A percentile compares a stretch with the other conserved stretches of the same genome.
Conservation (phyloP, 2,888 invertebrate genomes). For the Apotomis capreana region DNA sequence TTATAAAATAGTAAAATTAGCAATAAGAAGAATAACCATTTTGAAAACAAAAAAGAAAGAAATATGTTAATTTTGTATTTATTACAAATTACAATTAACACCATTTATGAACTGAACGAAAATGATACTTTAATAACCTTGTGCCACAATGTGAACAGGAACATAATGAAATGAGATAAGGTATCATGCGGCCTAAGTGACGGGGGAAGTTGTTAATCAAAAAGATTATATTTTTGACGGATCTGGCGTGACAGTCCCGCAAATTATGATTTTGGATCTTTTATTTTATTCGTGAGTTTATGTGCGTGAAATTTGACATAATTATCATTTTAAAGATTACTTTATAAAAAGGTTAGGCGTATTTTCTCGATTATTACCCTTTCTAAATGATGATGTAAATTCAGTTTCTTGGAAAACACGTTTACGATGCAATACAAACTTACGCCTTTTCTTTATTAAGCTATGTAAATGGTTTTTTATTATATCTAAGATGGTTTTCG, state of each 20-base stretch:
- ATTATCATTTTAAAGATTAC: background rate
- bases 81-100: no score
- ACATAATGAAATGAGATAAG: conserved; percentile 30
- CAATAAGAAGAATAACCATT: no score
- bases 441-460: no score
- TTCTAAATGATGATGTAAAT: no score
- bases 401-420: no score
- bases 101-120: background rate
- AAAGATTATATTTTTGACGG: conserved; percentile 34
- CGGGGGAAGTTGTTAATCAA: conserved; percentile 31
- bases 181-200: conserved; percentile 30
- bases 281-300: conserved; percentile 11
- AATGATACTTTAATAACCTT: background rate
- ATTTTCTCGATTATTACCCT: background rate
- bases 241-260: conserved; percentile 15
- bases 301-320: conserved; percentile 26
- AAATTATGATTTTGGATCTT: conserved; percentile 21
- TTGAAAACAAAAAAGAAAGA: no score
- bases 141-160: conserved; percentile 27
- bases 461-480: no score
- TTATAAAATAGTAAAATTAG: no score
- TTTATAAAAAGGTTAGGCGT: background rate
- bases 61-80: no score
- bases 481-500: no score
- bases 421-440: no score